Evolutionary conservation across 1,140 invertebrate genomes (phyloP), one percentile per base, ranked within the genome.

Genomic region (Adoxophyes honmai): DNA sequence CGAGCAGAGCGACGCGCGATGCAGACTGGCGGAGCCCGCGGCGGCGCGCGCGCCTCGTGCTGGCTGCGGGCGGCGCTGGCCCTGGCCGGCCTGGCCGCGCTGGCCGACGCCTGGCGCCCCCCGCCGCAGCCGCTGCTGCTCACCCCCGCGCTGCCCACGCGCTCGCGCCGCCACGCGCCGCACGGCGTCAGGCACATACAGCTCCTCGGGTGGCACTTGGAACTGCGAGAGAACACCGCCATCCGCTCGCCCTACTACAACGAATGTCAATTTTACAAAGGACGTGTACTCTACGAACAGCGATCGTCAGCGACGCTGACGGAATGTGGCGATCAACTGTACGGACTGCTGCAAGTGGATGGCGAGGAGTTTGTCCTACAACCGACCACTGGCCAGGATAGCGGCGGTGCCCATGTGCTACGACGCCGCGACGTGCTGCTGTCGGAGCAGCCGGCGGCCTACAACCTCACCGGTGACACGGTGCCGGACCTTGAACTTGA

Each of bases 241-340:
- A 85, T 88, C 28, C 78, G 81, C 9, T 84, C 85, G 0, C 85
- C 85, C 0, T 81, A 80, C 44, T 84, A 88, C 72, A 72, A 80
- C 53, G 78, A 86, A 63, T 88, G 85, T 48, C 70, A 78, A 61
- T 88, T 86, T 57, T 88, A 86, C 57, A 84, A 66, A 48, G 85
- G 85, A 11, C 71, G 71, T 28, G 78, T 88, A 8, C 59, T 84
- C 0, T 53, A 76, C 42, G 78, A 85, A 48, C 62, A 75, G 16
- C 58, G 59, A 0, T 88, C 85, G 0, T 65, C 77, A 2, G 85
- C 70, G 13, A 83, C 82, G 1, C 76, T 88, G 39, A 88, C 85
- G 0, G 85, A 88, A 33, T 88, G 85, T 48, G 83, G 68, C 7
- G 81, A 81, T 10, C 81, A 80, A 53, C 62, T 84, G 11, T 88